phyloP scores from a whole-genome alignment of 2,113 vertebrate species.

The Pteronura brasiliensis region DNA sequence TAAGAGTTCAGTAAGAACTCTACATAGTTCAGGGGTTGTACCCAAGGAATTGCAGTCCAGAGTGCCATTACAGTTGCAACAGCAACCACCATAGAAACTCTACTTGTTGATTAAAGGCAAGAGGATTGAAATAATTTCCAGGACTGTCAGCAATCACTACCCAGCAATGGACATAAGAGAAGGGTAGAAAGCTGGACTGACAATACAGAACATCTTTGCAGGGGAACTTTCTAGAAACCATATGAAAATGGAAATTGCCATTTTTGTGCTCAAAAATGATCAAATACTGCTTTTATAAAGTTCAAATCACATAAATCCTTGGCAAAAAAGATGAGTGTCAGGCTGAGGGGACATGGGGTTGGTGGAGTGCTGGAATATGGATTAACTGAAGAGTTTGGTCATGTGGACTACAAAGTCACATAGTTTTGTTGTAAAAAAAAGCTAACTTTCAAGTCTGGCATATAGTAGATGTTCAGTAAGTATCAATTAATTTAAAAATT shows the following conservation, averaged over 20 bases:
- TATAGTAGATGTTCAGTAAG: background rate
- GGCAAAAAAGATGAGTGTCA: background rate
- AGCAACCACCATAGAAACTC: background rate
- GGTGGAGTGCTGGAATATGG: background rate
- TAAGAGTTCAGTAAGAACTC: background rate
- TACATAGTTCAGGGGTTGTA: background rate
- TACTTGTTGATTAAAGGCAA: background rate
- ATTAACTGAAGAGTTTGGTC: background rate
- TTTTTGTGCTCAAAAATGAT: background rate
- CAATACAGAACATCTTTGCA: background rate
- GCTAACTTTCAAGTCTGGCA: background rate
- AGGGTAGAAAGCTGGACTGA: background rate
- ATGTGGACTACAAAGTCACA: background rate
- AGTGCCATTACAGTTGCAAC: background rate
- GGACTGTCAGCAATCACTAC: background rate
- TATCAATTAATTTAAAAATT: background rate
- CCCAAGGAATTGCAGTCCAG: background rate
- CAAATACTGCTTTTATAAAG: background rate
- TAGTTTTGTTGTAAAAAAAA: background rate
- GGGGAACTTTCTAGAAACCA: background rate
- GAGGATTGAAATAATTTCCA: background rate
- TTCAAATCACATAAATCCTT: background rate
- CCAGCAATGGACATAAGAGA: background rate
- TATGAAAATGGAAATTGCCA: background rate
- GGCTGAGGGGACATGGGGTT: background rate